Evolutionary conservation across 1,140 invertebrate species (phyloP).

Genomic region (Scaptomyza montana): DNA sequence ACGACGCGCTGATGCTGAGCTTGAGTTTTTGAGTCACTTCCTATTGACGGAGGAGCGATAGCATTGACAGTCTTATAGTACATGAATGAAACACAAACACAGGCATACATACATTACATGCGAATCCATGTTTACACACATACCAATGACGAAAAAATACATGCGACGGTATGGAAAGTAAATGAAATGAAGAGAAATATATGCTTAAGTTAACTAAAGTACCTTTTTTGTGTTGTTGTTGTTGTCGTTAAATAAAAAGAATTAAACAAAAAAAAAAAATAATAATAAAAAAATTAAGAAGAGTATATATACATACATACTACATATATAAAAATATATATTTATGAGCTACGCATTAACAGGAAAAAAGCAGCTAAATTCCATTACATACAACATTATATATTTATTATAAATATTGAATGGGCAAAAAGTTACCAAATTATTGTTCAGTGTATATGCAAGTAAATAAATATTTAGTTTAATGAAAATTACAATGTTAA

Average conservation of each 20-base stretch:
- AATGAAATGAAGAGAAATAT: slow-evolving; percentile 35
- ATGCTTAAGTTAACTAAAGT: slow-evolving; percentile 67
- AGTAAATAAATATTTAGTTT: slow-evolving; percentile 29
- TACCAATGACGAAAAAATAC: slow-evolving; percentile 18
- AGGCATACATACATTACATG: background rate
- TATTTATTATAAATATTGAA: slow-evolving; percentile 24
- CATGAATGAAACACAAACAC: background rate
- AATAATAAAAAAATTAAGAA: slow-evolving; percentile 15
- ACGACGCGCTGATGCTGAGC: slow-evolving; percentile 14
- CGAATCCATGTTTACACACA: slow-evolving; percentile 16
- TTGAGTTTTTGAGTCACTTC: slow-evolving; percentile 7
- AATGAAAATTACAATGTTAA: slow-evolving; percentile 14
- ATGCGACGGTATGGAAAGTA: slow-evolving; percentile 34
- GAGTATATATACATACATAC: slow-evolving; percentile 16
- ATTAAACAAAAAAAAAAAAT: slow-evolving; percentile 19
- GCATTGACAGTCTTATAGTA: slow-evolving; percentile 1
- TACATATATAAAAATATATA: background rate
- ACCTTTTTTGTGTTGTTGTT: slow-evolving; percentile 68
- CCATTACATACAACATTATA: slow-evolving; percentile 19
- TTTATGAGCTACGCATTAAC: slow-evolving; percentile 6
- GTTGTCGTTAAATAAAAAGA: slow-evolving; percentile 57
- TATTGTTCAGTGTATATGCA: slow-evolving; percentile 33
- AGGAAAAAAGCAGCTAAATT: slow-evolving; percentile 25
- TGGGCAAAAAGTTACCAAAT: slow-evolving; percentile 31
- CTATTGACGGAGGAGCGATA: slow-evolving; percentile 8